phyloP scores from a whole-genome alignment of 2,113 vertebrate genomes.

The Trochalopteron elliotii region DNA sequence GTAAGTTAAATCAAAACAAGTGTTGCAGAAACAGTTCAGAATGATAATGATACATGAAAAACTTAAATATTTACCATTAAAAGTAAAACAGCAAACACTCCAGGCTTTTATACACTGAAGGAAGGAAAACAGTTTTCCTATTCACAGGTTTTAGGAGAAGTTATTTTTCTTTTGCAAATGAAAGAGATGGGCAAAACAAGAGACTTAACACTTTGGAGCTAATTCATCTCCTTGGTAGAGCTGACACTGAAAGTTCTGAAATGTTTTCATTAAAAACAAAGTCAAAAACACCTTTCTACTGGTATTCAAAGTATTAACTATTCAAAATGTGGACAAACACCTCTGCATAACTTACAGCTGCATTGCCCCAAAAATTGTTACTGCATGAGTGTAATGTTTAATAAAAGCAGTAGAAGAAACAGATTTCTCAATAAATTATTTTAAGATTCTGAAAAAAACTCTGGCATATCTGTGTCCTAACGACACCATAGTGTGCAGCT shows the following conservation, averaged over 20 bases:
- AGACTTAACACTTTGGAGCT: not conserved
- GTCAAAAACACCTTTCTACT: not conserved
- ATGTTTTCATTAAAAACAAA: not conserved
- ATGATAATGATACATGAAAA: not conserved
- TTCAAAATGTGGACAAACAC: not conserved
- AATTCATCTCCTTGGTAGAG: not conserved
- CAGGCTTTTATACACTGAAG: not conserved
- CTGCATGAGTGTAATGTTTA: accelerated
- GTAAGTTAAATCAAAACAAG: not conserved
- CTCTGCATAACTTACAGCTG: not conserved
- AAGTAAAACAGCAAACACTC: not conserved
- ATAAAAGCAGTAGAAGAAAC: not conserved
- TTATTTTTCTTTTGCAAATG: not conserved
- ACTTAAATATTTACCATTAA: not conserved
- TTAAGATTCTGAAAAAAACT: not conserved
- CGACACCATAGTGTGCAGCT: not conserved
- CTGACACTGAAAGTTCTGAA: not conserved
- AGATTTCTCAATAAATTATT: not conserved
- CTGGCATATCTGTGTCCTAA: not conserved
- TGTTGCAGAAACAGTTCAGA: not conserved
- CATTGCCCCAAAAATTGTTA: not conserved
- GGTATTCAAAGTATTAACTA: not conserved
- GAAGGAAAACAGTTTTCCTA: not conserved
- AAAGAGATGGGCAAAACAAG: not conserved
- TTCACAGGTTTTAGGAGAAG: not conserved